Evolutionary conservation across 2,113 vertebrate species (phyloP).

Genomic region (Malurus elegans): DNA sequence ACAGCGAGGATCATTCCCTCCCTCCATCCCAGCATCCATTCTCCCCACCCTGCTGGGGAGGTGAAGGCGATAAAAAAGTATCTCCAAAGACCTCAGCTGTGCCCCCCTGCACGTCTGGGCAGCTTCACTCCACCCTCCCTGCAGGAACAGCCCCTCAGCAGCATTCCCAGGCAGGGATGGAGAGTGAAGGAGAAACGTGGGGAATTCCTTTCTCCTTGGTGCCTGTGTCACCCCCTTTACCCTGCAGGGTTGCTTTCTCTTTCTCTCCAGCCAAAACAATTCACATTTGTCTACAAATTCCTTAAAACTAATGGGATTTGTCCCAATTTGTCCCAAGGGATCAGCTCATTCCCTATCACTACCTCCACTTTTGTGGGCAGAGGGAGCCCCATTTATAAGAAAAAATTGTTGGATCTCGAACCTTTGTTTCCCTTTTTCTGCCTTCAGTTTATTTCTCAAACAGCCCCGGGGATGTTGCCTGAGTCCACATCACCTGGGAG

Average conservation of each 20-base stretch:
- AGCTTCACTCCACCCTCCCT: background rate
- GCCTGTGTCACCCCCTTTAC: background rate
- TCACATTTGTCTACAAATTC: background rate
- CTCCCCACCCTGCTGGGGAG: background rate
- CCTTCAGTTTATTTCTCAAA: background rate
- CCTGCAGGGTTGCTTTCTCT: background rate
- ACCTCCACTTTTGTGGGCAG: background rate
- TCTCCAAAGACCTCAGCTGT: background rate
- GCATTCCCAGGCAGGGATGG: background rate
- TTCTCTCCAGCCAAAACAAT: background rate
- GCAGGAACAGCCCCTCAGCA: background rate
- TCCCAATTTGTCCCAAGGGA: too few species aligned
- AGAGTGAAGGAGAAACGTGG: background rate
- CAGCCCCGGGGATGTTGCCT: background rate
- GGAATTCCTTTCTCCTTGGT: background rate
- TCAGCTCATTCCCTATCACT: background rate
- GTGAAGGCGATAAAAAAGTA: background rate
- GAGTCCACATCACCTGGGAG: background rate
- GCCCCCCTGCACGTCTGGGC: background rate
- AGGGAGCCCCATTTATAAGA: background rate
- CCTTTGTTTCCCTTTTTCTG: background rate
- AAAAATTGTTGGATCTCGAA: background rate
- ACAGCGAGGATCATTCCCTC: fast-evolving
- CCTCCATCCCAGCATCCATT: background rate
- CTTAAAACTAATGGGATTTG: background rate